These are phyloP conservation scores for Mormyrus hasselquistii DNA, from an alignment of 2,797 vertebrate species.

Conservation along the genomic window DNA sequence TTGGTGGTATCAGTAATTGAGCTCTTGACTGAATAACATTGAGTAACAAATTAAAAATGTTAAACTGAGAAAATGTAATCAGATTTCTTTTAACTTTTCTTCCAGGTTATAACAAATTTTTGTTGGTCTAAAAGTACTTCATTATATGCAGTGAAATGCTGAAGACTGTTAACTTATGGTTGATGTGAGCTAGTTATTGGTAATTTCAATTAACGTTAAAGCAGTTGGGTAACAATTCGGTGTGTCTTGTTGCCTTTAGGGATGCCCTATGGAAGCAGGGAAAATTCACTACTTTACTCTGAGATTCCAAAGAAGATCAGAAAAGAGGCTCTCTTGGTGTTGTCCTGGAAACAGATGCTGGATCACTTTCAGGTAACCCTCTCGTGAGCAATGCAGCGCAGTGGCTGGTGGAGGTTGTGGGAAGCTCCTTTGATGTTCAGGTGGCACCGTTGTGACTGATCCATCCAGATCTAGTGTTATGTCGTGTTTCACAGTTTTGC, in stretches of 20 bases:
- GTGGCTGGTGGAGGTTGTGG: background rate
- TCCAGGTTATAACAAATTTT: background rate
- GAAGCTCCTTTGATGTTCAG: background rate
- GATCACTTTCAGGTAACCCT: conserved; percentile 87
- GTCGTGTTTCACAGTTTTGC: background rate
- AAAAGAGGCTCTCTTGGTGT: conserved; percentile 86
- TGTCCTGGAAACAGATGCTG: conserved; percentile 98
- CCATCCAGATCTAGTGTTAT: background rate
- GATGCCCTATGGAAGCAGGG: conserved; percentile 95
- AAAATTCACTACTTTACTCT: conserved; percentile 94
- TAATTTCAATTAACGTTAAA: background rate
- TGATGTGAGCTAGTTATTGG: background rate
- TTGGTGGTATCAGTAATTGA: background rate
- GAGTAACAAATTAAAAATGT: background rate
- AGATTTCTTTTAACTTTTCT: conserved; percentile 9
- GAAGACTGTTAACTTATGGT: background rate
- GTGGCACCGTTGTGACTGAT: background rate
- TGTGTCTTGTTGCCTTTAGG: conserved; percentile 53
- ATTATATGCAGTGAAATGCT: background rate
- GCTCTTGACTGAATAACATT: background rate
- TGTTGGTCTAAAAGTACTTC: background rate
- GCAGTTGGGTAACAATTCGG: background rate
- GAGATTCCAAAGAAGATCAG: conserved; percentile 96
- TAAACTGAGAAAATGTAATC: background rate
- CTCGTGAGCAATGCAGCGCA: background rate